phyloP scores from a whole-genome alignment of 2,797 vertebrate species.

The Heterohyrax brucei region DNA sequence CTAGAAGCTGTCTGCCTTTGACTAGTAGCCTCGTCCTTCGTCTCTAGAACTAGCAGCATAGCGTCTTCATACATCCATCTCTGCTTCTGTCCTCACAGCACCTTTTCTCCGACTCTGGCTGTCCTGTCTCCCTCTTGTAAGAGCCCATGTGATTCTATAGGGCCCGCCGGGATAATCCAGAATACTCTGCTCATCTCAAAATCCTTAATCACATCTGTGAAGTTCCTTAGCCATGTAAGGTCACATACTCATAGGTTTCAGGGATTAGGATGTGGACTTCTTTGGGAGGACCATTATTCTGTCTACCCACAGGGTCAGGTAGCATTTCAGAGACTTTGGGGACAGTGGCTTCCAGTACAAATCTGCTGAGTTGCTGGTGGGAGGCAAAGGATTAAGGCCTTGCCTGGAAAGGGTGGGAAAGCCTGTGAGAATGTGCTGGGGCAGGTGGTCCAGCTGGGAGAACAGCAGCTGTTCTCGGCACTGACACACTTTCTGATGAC shows the following conservation, averaged over 20 bases:
- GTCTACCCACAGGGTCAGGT: neutral
- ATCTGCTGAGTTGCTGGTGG: neutral
- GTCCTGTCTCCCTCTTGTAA: neutral
- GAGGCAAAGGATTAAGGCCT: neutral
- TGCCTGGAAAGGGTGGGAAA: neutral
- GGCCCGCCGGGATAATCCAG: neutral
- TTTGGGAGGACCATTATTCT: neutral
- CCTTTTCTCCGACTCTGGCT: neutral
- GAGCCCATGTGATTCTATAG: neutral
- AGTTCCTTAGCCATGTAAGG: neutral
- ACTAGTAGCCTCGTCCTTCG: neutral
- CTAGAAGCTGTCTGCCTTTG: neutral
- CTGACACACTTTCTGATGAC: neutral
- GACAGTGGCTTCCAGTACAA: neutral
- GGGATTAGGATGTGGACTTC: neutral
- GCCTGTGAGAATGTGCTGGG: neutral
- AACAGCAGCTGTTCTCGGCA: neutral
- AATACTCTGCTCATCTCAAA: neutral
- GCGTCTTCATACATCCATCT: neutral
- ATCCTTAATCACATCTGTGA: neutral
- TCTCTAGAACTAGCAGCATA: neutral
- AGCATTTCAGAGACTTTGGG: conserved; percentile 41
- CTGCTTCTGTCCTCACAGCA: neutral
- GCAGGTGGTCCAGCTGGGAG: neutral
- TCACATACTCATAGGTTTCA: neutral